A percentile compares a stretch with the other conserved stretches of the same genome.
Evolutionary conservation across 2,113 vertebrate genomes (phyloP).

Genomic region (Sander lucioperca): DNA sequence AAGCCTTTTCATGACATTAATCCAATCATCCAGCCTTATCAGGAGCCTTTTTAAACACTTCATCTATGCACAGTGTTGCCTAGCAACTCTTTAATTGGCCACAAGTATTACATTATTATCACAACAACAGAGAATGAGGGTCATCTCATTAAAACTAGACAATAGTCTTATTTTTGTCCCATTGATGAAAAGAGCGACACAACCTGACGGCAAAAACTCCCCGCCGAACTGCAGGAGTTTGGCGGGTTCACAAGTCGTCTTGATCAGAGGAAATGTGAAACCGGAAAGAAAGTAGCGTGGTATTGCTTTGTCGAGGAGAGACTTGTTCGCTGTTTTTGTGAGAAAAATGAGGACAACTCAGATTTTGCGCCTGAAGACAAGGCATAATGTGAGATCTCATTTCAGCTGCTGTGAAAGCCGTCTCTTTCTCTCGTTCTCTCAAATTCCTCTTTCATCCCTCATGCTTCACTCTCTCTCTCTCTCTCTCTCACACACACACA

Average conservation of each 20-base stretch:
- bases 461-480: neutral
- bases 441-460: neutral
- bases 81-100: slow-evolving; percentile 70
- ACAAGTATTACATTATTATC: slow-evolving; percentile 7
- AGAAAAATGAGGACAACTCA: neutral
- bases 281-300: neutral
- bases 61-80: slow-evolving; percentile 59
- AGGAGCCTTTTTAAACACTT: slow-evolving; percentile 42
- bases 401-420: neutral
- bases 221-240: neutral
- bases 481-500: neutral
- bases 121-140: slow-evolving; percentile 9
- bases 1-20: slow-evolving; percentile 62
- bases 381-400: slow-evolving; percentile 11
- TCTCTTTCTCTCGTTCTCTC: slow-evolving; percentile 2
- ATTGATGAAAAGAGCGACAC: neutral
- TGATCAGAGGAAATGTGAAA: slow-evolving; percentile 1
- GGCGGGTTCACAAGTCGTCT: neutral
- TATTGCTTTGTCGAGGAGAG: neutral
- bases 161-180: slow-evolving; percentile 35
- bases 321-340: neutral
- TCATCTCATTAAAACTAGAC: slow-evolving; percentile 43
- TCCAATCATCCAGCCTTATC: slow-evolving; percentile 48
- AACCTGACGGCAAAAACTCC: neutral
- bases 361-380: neutral